A percentile compares a stretch with the other conserved stretches of the same genome.
phyloP scores from a whole-genome alignment of 2,797 vertebrate species.

The Sebastes taczanowskii region DNA sequence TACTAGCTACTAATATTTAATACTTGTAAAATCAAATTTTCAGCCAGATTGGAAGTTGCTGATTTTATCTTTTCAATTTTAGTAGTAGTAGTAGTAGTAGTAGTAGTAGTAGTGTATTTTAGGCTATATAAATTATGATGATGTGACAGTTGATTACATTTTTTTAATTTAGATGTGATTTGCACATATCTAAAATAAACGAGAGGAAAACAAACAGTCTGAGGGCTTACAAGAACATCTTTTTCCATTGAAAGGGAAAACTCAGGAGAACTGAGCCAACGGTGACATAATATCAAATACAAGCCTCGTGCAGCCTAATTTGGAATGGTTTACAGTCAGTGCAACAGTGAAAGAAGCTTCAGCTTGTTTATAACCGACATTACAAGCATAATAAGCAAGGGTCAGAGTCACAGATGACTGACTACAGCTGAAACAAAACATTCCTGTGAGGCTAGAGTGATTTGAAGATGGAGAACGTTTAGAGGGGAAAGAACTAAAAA shows the following conservation, averaged over 20 bases:
- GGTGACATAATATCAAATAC: constrained; percentile 2
- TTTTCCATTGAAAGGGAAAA: neutral
- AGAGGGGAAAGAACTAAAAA: neutral
- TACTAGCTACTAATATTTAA: neutral
- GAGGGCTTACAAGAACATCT: neutral
- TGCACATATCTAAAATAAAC: neutral
- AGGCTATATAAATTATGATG: neutral
- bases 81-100: neutral
- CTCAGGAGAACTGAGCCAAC: neutral
- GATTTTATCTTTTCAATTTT: neutral
- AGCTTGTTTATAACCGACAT: constrained; percentile 44
- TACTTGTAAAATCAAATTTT: neutral
- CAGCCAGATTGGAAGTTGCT: neutral
- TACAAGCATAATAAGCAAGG: neutral
- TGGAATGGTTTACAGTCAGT: constrained; percentile 21
- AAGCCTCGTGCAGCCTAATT: constrained; percentile 29
- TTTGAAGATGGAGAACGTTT: neutral
- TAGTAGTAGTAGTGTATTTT: neutral
- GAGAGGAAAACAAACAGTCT: neutral
- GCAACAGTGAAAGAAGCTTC: constrained; percentile 12
- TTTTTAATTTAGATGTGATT: neutral
- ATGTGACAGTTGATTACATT: neutral
- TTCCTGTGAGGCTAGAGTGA: constrained; percentile 25
- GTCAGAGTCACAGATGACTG: constrained; percentile 14
- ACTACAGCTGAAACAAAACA: constrained; percentile 27